Evolutionary conservation across 2,888 invertebrate genomes (phyloP), one percentile per base, ranked within the genome.

Genomic region (Scrobipalpa atriplicella): DNA sequence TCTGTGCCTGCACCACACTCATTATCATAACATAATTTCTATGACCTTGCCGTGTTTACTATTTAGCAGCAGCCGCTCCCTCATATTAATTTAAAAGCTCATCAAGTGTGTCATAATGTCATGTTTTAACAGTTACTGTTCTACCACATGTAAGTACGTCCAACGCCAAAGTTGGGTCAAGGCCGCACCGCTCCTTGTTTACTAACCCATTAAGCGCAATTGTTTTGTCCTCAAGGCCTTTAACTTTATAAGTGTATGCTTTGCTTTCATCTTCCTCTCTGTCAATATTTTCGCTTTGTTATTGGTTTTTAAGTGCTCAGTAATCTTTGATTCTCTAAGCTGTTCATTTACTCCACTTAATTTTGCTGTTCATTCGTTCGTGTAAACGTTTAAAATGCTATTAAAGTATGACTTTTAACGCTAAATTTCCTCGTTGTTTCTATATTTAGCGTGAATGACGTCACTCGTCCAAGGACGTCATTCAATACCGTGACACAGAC

Each of bases 151-250:
- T 56, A 67, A 68, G 74, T 56, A 67, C 68, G 74, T 76, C 76
- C 38, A 29, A 5, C 29, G 7, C 29, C 71, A 74, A 69, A 73
- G 74, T 76, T 76, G 79, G 87, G 88, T 85, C 90, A 90, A 88
- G 90, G 90, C 83, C 78, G 70, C 62, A 62, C 77, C 83, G 74
- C 86, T 84, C 87, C 87, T 87, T 77, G 82, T 90, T 89, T 89
- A 80, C 83, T 77, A 74, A 81, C 75, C 87, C 87, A 90, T 89
- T 90, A 89, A 81, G 69, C 75, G 73, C 79, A 80, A 82, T 81
- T 82, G 82, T 82, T 82, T 78, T 72, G 73, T 73, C 72, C 73
- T 62, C 70, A 67, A 39, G 43, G 56, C 19, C 68, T 66, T 56
- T 63, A 39, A 63, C 68, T 65, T 68, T 62, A 68, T 63, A 61